These are phyloP conservation scores for Cyphomyrus plagiostoma DNA, from an alignment of 2,113 vertebrate genomes.

Conservation along the genomic window DNA sequence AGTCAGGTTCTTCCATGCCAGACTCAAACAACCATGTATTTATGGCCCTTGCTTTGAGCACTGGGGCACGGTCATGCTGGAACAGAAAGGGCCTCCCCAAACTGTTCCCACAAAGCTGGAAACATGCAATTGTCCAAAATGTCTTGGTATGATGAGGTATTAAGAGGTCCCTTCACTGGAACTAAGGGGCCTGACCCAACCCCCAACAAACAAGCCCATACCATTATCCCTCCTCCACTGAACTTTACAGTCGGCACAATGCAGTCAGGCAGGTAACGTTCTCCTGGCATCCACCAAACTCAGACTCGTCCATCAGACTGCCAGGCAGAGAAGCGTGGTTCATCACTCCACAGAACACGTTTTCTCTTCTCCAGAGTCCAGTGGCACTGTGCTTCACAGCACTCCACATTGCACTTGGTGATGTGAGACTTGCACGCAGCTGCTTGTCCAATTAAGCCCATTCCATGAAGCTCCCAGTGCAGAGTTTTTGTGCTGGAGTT, in stretches of 20 bases:
- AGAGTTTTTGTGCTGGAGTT: neutral
- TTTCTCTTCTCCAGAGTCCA: neutral
- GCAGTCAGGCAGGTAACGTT: neutral
- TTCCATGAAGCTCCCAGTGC: neutral
- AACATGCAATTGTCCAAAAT: neutral
- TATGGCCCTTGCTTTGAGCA: neutral
- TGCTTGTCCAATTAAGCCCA: neutral
- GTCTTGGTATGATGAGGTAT: neutral
- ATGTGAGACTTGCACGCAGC: neutral
- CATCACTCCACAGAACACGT: neutral
- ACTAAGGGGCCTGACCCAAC: neutral
- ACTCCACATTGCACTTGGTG: neutral
- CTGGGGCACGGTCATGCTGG: neutral
- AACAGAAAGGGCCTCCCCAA: neutral
- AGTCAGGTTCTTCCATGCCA: neutral
- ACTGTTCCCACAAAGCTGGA: neutral
- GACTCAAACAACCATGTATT: neutral
- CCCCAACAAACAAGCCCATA: neutral
- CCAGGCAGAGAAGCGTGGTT: neutral
- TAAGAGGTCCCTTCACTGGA: neutral
- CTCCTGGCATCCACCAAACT: neutral
- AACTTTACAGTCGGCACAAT: neutral
- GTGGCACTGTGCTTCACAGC: neutral
- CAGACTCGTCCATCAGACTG: neutral
- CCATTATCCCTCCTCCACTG: neutral